A percentile compares a stretch with the other conserved stretches of the same genome.
Conservation (phyloP, 2,113 vertebrate species). For the Podarcis raffonei region DNA sequence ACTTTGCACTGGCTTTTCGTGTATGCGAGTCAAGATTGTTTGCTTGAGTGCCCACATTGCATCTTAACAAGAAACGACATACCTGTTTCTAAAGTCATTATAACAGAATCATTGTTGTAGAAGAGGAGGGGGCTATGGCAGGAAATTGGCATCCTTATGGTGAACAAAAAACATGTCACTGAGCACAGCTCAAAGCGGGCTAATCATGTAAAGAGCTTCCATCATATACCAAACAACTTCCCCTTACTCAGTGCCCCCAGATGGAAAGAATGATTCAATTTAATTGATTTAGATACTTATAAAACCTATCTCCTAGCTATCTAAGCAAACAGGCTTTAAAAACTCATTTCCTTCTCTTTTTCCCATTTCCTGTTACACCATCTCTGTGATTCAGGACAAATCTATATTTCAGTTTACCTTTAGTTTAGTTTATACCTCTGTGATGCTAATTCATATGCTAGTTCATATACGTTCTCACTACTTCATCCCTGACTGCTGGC, state of each 20-base stretch:
- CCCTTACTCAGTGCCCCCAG: not conserved
- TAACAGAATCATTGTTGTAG: not conserved
- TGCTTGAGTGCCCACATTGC: not conserved
- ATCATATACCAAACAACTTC: not conserved
- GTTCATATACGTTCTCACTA: no score
- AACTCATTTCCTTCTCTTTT: not conserved
- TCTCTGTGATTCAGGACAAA: not conserved
- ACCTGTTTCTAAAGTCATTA: not conserved
- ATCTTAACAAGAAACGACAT: not conserved
- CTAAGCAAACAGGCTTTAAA: not conserved
- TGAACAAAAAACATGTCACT: not conserved
- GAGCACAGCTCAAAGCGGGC: not conserved
- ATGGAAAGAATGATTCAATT: not conserved
- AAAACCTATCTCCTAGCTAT: not conserved
- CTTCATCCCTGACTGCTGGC: no score
- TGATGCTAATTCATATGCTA: not conserved
- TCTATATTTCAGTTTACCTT: not conserved
- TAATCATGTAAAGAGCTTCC: not conserved
- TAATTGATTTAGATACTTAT: not conserved
- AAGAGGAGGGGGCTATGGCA: not conserved
- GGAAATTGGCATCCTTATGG: not conserved
- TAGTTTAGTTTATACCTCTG: not conserved
- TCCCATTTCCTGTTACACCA: not conserved
- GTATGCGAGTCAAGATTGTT: slow-evolving; percentile 5
- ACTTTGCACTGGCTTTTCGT: not conserved